Evolutionary conservation across 92 coral and sea anemone genomes (phyloP).

Genomic region (Phenganax subtilis): DNA sequence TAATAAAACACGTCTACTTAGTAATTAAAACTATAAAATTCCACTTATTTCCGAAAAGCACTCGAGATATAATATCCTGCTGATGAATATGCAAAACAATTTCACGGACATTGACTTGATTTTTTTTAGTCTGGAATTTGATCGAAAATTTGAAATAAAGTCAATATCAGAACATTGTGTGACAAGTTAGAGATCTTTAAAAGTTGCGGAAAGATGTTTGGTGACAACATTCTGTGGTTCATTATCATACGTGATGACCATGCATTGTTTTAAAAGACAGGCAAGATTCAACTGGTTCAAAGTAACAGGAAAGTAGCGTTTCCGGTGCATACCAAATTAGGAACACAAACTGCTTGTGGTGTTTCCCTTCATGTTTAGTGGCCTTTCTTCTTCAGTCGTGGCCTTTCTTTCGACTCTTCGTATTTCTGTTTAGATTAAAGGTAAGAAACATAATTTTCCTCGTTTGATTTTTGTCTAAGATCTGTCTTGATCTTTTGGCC

Average conservation of each 20-base stretch:
- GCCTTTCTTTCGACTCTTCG: background rate
- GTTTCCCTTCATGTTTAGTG: background rate
- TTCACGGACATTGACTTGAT: too few species aligned
- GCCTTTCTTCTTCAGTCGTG: background rate
- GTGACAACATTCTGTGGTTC: too few species aligned
- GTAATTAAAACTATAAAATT: slow-evolving; percentile 7
- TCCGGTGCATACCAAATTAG: slow-evolving; percentile 44
- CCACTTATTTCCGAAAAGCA: slow-evolving; percentile 16
- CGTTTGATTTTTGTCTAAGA: background rate
- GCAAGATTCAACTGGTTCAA: slow-evolving; percentile 23
- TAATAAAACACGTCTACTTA: slow-evolving; percentile 9
- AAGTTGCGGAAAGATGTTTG: too few species aligned
- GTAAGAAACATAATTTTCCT: background rate
- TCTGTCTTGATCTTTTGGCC: slow-evolving; percentile 17
- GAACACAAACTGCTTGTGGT: slow-evolving; percentile 6
- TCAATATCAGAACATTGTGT: too few species aligned
- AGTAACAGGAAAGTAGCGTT: slow-evolving; percentile 23
- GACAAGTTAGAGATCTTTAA: too few species aligned
- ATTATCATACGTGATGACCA: too few species aligned
- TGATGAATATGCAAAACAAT: slow-evolving; percentile 6
- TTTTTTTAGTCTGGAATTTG: too few species aligned
- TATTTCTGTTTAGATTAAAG: background rate
- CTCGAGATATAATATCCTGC: background rate
- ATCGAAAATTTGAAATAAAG: too few species aligned
- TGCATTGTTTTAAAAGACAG: background rate